These are phyloP conservation scores for Aplysia californica DNA, from an alignment of 1,140 invertebrate genomes.

Conservation along the genomic window DNA sequence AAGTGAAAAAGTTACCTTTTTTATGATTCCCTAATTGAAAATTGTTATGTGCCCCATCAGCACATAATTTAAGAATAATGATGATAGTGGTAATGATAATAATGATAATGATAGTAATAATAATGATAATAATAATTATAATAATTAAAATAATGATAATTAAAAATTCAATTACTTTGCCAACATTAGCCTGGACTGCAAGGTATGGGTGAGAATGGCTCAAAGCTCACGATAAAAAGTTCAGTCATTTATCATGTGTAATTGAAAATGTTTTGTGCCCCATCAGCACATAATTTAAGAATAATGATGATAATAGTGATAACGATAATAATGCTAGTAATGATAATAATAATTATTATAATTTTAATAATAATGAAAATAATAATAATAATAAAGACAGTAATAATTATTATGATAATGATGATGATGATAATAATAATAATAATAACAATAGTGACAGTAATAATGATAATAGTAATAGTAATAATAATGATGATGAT, in stretches of 20 bases:
- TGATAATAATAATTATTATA: slow-evolving; percentile 1
- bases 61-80: background rate
- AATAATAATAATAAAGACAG: background rate
- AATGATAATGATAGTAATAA: background rate
- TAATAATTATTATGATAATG: too few species aligned
- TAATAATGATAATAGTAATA: too few species aligned
- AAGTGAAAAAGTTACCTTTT: too few species aligned
- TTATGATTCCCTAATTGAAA: too few species aligned
- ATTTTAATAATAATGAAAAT: background rate
- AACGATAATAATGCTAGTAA: background rate
- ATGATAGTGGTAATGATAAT: background rate
- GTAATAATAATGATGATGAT: too few species aligned
- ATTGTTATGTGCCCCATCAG: too few species aligned
- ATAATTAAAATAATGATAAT: background rate
- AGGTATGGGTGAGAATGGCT: slow-evolving; percentile 74
- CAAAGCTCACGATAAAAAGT: too few species aligned
- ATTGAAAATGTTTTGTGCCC: too few species aligned
- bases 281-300: background rate
- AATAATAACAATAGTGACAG: too few species aligned
- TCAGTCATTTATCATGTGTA: too few species aligned
- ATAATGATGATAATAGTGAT: background rate
- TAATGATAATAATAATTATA: slow-evolving; percentile 1
- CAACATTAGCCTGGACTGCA: slow-evolving; percentile 95
- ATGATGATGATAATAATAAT: too few species aligned
- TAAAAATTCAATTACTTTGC: slow-evolving; percentile 68